Conservation (phyloP, 2,797 vertebrate genomes). For the Macroramphosus scolopax region DNA sequence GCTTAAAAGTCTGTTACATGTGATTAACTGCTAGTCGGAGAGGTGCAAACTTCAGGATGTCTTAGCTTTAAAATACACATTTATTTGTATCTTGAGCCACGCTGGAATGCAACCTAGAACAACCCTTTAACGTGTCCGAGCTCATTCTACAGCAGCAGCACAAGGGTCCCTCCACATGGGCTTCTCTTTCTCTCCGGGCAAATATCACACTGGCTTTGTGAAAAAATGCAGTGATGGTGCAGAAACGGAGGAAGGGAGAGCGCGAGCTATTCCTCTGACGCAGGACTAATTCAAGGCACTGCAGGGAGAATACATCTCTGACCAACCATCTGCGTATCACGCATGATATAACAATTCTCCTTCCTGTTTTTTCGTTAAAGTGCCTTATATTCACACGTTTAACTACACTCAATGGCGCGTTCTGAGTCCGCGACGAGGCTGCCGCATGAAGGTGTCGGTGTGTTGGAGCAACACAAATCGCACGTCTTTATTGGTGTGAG, state of each 20-base stretch:
- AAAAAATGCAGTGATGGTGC: slow-evolving; percentile 29
- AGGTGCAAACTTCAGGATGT: no score
- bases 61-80: no score
- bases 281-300: slow-evolving; percentile 60
- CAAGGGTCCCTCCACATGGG: slow-evolving; percentile 14
- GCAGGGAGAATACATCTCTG: slow-evolving; percentile 51
- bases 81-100: no score
- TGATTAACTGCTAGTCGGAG: no score
- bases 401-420: no score
- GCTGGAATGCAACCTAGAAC: not conserved
- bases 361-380: slow-evolving; percentile 2
- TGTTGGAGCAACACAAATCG: no score
- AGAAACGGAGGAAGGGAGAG: slow-evolving; percentile 38
- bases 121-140: not conserved
- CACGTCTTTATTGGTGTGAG: no score
- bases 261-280: slow-evolving; percentile 49
- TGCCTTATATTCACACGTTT: slow-evolving; percentile 5
- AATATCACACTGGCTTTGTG: slow-evolving; percentile 33
- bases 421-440: no score
- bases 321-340: slow-evolving; percentile 59
- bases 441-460: slow-evolving; percentile 7
- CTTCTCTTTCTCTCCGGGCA: slow-evolving; percentile 16
- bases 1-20: no score
- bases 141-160: slow-evolving; percentile 9
- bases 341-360: slow-evolving; percentile 25